Conservation (phyloP, 2,888 invertebrate genomes). For the Parelbella ahira region DNA sequence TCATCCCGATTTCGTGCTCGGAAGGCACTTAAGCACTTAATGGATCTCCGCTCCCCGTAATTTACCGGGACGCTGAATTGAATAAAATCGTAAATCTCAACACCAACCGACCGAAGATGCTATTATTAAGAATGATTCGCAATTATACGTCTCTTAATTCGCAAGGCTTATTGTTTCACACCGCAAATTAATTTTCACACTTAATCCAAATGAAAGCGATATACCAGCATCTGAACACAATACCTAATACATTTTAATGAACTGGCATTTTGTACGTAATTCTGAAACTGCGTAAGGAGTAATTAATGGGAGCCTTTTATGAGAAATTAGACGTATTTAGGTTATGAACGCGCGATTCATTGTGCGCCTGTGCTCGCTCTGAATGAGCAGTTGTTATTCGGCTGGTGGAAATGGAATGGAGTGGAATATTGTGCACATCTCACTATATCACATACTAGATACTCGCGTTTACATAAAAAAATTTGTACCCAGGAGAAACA, state of each 20-base stretch:
- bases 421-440: too few species aligned
- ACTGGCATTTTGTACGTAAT: conserved; percentile 16
- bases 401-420: too few species aligned
- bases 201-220: conserved; percentile 25
- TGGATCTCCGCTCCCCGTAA: conserved; percentile 75
- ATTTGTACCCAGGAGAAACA: too few species aligned
- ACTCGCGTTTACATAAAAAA: too few species aligned
- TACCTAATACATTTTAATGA: conserved; percentile 24
- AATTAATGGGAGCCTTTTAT: conserved; percentile 14
- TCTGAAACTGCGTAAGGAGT: conserved; percentile 12
- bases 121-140: conserved; percentile 67
- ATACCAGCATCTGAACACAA: conserved; percentile 18
- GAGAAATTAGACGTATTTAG: conserved; percentile 2
- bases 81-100: conserved; percentile 78
- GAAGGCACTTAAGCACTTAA: conserved; percentile 79
- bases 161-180: conserved; percentile 18
- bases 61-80: conserved; percentile 74
- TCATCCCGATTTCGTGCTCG: conserved; percentile 77
- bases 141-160: conserved; percentile 40
- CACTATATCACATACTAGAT: too few species aligned
- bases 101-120: conserved; percentile 62
- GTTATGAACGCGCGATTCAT: too few species aligned
- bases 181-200: conserved; percentile 26
- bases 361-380: too few species aligned
- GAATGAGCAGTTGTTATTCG: too few species aligned